Base-by-base conservation (phyloP, 1,140 invertebrate species). In the Rhyzopertha dominica region DNA sequence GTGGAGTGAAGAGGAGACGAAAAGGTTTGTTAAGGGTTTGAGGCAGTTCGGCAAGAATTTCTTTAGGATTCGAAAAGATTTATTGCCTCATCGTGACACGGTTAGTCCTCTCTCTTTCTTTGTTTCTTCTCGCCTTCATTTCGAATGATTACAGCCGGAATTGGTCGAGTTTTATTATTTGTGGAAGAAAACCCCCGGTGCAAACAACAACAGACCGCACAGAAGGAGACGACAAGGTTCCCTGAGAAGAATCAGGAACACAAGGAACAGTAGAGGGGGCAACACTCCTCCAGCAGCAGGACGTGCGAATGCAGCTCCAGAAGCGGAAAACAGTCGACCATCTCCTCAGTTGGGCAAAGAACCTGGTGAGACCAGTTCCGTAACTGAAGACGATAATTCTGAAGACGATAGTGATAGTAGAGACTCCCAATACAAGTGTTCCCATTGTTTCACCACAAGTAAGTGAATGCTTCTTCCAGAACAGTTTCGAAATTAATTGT, bases 161-260 rank as follows among this genome's bases (percentile, higher is more conserved):
- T 73, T 99, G 57, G 93, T 99, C 18, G 94, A 98, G 65, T 99
- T 92, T 74, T 99, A 99, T 71, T 99, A 99, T 74, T 78, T 98
- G 65, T 99, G 95, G 96, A 99, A 99, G 75, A 99, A 99, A 74
- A 98, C 95, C n/a, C 92, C 95, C n/a, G 90, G 90, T 57, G 95
- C 95, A 30, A 90, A 91, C 65, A 91, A 89, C 67, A 91, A 93
- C 69, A 77, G 93, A 43, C 92, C 92, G 14, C 90, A 95, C 64
- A 76, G 92, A 39, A 76, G 93, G 74, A 76, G 91, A 37, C 74
- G 93, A 40, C 87, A 90, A 66, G 87, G 85, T 53, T 91, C 90
- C n/a, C 72, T 95, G 42, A 79, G 93, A 51, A 74, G 92, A 51
- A 91, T 92, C 47, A 78, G 90, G 47, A 89, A 89, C 58, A 90